phyloP scores from a whole-genome alignment of 2,888 invertebrate genomes.

The Perithous albicinctus region DNA sequence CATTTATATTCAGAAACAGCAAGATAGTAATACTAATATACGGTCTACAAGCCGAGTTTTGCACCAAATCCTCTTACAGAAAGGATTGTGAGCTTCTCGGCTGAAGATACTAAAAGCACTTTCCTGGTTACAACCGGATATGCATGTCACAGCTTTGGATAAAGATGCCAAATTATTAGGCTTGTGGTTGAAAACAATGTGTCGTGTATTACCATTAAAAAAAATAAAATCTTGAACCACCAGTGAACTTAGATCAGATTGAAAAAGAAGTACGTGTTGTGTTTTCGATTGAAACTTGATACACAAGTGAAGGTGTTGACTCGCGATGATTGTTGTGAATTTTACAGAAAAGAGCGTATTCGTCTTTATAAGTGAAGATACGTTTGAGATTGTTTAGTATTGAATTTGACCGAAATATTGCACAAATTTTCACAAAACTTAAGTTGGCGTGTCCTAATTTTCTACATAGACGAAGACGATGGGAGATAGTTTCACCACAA shows the following conservation, averaged over 20 bases:
- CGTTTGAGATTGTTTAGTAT: too few relatives aligned
- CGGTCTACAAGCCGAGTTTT: conserved; percentile 16
- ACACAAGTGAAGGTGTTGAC: too few relatives aligned
- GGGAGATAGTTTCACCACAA: too few relatives aligned
- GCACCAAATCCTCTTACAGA: conserved; percentile 37
- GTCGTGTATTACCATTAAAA: background rate
- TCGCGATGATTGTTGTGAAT: too few relatives aligned
- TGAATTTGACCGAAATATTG: too few relatives aligned
- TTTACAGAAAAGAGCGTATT: background rate
- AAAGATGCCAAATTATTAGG: conserved; percentile 17
- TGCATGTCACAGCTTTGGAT: background rate
- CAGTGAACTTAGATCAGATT: background rate
- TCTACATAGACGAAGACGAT: too few relatives aligned
- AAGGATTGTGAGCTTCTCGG: conserved; percentile 19
- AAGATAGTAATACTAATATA: conserved; percentile 13
- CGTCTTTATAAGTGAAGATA: too few relatives aligned
- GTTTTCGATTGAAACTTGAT: too few relatives aligned
- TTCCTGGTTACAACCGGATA: conserved; percentile 27
- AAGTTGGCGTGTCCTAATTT: too few relatives aligned
- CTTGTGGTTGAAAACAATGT: background rate
- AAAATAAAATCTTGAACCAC: background rate
- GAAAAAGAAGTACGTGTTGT: background rate
- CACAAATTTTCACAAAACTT: too few relatives aligned
- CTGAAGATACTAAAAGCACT: conserved; percentile 10
- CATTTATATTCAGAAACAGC: conserved; percentile 47